A percentile compares a stretch with the other conserved stretches of the same genome.
These are phyloP conservation scores for Semaprochilodus insignis DNA, from an alignment of 2,797 vertebrate genomes.

Conservation along the genomic window DNA sequence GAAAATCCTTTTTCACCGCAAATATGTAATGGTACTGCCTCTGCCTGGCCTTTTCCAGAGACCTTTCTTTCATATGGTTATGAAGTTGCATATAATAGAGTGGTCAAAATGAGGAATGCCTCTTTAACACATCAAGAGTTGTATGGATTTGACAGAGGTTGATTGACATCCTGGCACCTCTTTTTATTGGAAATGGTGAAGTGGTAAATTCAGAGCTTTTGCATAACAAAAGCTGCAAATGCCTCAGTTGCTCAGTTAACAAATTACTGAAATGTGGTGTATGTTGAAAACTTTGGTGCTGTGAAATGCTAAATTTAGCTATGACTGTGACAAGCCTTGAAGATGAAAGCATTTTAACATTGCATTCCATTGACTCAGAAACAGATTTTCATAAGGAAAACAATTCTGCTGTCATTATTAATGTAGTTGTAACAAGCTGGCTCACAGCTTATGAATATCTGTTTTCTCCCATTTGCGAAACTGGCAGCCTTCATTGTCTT, in stretches of 20 bases:
- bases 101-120: slow-evolving; percentile 40
- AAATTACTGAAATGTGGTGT: slow-evolving; percentile 53
- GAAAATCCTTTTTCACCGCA: slow-evolving; percentile 60
- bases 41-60: slow-evolving; percentile 54
- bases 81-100: slow-evolving; percentile 62
- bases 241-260: slow-evolving; percentile 64
- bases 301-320: slow-evolving; percentile 72
- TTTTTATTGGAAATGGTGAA: slow-evolving; percentile 69
- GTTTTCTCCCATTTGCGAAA: neutral
- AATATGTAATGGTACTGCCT: slow-evolving; percentile 54
- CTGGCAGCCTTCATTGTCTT: slow-evolving; percentile 8
- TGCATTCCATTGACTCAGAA: neutral
- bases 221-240: slow-evolving; percentile 75
- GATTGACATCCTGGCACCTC: slow-evolving; percentile 70
- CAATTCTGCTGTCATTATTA: neutral
- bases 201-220: slow-evolving; percentile 70
- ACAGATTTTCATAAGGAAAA: neutral
- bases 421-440: neutral
- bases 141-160: slow-evolving; percentile 55
- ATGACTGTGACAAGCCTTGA: slow-evolving; percentile 66
- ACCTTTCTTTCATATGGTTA: slow-evolving; percentile 65
- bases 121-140: slow-evolving; percentile 33
- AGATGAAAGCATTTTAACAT: slow-evolving; percentile 57
- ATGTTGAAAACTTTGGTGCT: slow-evolving; percentile 70
- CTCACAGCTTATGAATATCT: neutral